A percentile compares a stretch with the other conserved stretches of the same genome.
These are phyloP conservation scores for Arion vulgaris DNA, from an alignment of 1,140 invertebrate genomes.

Conservation along the genomic window DNA sequence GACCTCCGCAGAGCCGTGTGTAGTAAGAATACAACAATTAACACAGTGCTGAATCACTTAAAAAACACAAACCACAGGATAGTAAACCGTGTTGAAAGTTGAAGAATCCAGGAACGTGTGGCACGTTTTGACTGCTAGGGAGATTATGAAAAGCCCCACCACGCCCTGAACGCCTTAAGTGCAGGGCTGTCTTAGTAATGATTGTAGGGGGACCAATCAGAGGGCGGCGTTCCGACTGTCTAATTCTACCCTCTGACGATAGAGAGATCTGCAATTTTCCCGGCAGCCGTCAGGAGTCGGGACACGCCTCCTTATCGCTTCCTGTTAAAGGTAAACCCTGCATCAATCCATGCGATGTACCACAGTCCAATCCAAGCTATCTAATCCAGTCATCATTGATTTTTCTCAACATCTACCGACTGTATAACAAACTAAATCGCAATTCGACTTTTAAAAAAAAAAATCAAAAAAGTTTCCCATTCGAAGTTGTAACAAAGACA, in stretches of 20 bases:
- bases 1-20: too few relatives aligned
- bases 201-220: conserved; percentile 37
- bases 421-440: too few relatives aligned
- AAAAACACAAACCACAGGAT: neutral
- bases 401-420: neutral
- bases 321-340: neutral
- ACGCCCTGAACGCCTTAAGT: conserved; percentile 23
- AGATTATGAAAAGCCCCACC: conserved; percentile 32
- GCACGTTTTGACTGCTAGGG: conserved; percentile 19
- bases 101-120: neutral
- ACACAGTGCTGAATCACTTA: neutral
- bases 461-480: too few relatives aligned
- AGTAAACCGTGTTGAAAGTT: neutral
- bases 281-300: conserved; percentile 25
- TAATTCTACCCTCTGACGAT: conserved; percentile 38
- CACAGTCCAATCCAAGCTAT: neutral
- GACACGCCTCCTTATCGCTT: conserved; percentile 25
- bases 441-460: too few relatives aligned
- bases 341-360: neutral
- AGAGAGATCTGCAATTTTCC: conserved; percentile 39
- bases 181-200: conserved; percentile 21
- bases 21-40: too few relatives aligned
- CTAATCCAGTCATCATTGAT: neutral
- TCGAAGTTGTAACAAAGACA: too few relatives aligned
- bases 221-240: conserved; percentile 29